Conservation (phyloP, 1,140 invertebrate genomes). For the Saccostrea echinata region DNA sequence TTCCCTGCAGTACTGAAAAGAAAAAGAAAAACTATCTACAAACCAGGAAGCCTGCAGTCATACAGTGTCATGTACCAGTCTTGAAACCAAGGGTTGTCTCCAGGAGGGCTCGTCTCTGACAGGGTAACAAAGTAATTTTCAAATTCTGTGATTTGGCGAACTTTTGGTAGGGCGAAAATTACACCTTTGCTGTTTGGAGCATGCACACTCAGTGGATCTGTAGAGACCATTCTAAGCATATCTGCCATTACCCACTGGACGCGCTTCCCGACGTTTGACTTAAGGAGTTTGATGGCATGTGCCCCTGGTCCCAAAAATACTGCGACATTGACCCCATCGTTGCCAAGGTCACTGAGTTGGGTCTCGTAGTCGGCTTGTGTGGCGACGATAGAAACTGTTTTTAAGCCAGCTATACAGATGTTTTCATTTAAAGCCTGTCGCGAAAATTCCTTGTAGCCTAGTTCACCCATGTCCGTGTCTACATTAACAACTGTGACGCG, state of each 20-base stretch:
- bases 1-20: neutral
- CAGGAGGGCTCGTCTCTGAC: conserved; percentile 63
- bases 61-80: conserved; percentile 78
- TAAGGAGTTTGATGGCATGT: conserved; percentile 41
- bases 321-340: conserved; percentile 60
- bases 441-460: conserved; percentile 69
- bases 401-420: conserved; percentile 66
- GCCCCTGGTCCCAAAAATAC: conserved; percentile 62
- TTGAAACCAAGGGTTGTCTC: conserved; percentile 78
- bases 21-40: neutral
- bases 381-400: conserved; percentile 47
- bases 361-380: conserved; percentile 38
- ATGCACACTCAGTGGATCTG: conserved; percentile 62
- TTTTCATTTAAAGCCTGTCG: conserved; percentile 55
- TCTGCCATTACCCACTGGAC: conserved; percentile 68
- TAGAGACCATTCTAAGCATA: conserved; percentile 46
- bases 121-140: conserved; percentile 72
- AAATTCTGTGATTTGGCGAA: conserved; percentile 66
- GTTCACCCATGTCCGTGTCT: conserved; percentile 70
- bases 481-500: conserved; percentile 78
- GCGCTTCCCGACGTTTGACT: conserved; percentile 52
- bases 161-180: conserved; percentile 64
- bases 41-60: conserved; percentile 62
- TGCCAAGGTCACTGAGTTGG: conserved; percentile 51
- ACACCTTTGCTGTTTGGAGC: conserved; percentile 64